Percentiles rank a stretch among this genome's conserved stretches.
phyloP scores from a whole-genome alignment of 2,888 invertebrate genomes.

The Leptinotarsa juncta region DNA sequence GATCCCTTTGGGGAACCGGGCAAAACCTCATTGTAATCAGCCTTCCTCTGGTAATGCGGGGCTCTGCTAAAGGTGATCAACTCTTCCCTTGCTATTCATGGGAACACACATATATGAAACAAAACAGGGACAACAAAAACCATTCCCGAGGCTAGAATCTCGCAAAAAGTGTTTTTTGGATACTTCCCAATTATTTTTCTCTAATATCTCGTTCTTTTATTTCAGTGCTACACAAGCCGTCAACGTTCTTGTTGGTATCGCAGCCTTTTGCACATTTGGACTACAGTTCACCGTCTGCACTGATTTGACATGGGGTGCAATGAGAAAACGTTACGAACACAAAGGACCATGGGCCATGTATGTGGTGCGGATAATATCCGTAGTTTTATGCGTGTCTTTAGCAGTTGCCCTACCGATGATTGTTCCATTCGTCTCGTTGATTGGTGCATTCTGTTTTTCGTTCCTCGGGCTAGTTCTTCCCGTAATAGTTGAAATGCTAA shows the following conservation, averaged over 20 bases:
- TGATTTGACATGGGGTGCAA: slow-evolving; percentile 88
- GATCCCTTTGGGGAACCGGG: too few relatives aligned
- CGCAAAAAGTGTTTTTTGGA: too few relatives aligned
- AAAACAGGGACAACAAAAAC: too few relatives aligned
- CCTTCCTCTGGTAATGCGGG: too few relatives aligned
- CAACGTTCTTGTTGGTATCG: slow-evolving; percentile 85
- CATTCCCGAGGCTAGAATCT: too few relatives aligned
- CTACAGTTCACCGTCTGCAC: slow-evolving; percentile 98
- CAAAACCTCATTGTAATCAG: too few relatives aligned
- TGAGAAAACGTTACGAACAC: slow-evolving; percentile 75
- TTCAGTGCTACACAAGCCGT: slow-evolving; percentile 87
- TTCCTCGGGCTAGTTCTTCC: slow-evolving; percentile 91
- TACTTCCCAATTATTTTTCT: too few relatives aligned
- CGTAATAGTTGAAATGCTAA: slow-evolving; percentile 85
- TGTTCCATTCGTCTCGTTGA: slow-evolving; percentile 89
- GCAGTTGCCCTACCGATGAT: slow-evolving; percentile 91
- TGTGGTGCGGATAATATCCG: slow-evolving; percentile 75
- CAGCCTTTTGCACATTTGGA: slow-evolving; percentile 94
- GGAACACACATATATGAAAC: too few relatives aligned
- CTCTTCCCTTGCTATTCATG: too few relatives aligned
- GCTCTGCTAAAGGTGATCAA: too few relatives aligned
- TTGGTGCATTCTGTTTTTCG: slow-evolving; percentile 94
- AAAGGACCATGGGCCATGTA: slow-evolving; percentile 81
- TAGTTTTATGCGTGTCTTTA: slow-evolving; percentile 75
- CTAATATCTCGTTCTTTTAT: slow-evolving; percentile 54